Percentiles rank a stretch among this genome's conserved stretches.
These are phyloP conservation scores for Hypena proboscidalis DNA, from an alignment of 2,888 invertebrate species.

Conservation along the genomic window DNA sequence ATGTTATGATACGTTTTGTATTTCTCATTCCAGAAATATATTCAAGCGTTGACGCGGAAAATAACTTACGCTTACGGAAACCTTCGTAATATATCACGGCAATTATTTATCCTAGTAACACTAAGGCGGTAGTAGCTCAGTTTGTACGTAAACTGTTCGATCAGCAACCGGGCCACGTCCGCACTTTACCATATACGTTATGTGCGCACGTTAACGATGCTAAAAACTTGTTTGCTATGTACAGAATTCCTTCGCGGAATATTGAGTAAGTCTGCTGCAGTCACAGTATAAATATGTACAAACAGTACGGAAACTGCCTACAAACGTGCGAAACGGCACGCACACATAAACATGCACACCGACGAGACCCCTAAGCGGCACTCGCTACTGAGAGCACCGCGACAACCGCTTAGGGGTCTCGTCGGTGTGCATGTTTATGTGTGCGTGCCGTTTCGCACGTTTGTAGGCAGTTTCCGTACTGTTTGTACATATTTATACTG, in stretches of 20 bases:
- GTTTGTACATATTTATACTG: no score
- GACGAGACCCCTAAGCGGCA: no score
- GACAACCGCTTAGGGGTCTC: no score
- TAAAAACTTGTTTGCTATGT: conserved; percentile 2
- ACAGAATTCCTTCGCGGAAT: not conserved
- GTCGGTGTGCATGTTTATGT: no score
- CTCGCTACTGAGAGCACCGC: no score
- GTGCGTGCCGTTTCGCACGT: no score
- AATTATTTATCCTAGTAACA: conserved; percentile 37
- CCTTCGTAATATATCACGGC: conserved; percentile 35
- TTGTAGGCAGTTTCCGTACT: no score
- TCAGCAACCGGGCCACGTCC: conserved; percentile 22
- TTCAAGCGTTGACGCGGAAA: conserved; percentile 31
- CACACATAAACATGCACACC: no score
- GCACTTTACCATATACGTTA: conserved; percentile 9
- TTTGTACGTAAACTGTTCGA: conserved; percentile 23
- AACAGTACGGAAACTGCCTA: no score
- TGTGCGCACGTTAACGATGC: not conserved
- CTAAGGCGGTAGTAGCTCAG: conserved; percentile 21
- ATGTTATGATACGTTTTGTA: not conserved
- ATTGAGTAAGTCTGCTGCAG: no score
- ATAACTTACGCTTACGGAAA: conserved; percentile 33
- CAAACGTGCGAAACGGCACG: no score
- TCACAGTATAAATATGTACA: no score
- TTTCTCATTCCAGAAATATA: conserved; percentile 24